A percentile compares a stretch with the other conserved stretches of the same genome.
phyloP scores from a whole-genome alignment of 2,113 vertebrate species.

The Pteronura brasiliensis region DNA sequence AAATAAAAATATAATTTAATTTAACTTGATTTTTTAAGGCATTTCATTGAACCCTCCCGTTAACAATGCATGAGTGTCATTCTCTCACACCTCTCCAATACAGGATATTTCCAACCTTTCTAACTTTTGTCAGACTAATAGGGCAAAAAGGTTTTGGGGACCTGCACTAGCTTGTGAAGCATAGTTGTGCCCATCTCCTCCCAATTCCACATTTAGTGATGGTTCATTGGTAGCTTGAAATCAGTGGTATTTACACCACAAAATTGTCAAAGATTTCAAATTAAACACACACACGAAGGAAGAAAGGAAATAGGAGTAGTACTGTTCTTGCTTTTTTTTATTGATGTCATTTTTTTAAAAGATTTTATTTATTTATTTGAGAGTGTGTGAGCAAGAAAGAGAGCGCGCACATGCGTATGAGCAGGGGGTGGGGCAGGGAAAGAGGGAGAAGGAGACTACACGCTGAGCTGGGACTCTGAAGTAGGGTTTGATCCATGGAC shows the following conservation, averaged over 20 bases:
- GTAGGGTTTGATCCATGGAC: neutral
- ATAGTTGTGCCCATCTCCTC: neutral
- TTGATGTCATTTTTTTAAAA: neutral
- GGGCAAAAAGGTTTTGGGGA: neutral
- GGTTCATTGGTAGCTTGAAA: neutral
- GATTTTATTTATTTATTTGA: neutral
- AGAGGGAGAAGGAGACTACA: neutral
- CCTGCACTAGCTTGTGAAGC: neutral
- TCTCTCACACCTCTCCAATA: neutral
- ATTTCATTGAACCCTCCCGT: neutral
- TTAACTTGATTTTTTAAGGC: neutral
- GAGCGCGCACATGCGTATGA: neutral
- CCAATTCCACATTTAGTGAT: neutral
- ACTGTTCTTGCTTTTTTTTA: neutral
- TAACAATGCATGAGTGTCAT: neutral
- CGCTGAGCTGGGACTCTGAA: rapidly evolving
- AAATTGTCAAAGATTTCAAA: neutral
- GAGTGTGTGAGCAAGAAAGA: neutral
- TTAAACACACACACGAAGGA: neutral
- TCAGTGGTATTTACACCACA: neutral
- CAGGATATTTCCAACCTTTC: neutral
- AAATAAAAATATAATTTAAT: neutral
- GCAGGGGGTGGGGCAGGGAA: neutral
- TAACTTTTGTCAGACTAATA: neutral
- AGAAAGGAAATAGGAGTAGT: neutral